Base-by-base conservation (phyloP, 2,113 vertebrate species). In the Amblyornis subalaris region DNA sequence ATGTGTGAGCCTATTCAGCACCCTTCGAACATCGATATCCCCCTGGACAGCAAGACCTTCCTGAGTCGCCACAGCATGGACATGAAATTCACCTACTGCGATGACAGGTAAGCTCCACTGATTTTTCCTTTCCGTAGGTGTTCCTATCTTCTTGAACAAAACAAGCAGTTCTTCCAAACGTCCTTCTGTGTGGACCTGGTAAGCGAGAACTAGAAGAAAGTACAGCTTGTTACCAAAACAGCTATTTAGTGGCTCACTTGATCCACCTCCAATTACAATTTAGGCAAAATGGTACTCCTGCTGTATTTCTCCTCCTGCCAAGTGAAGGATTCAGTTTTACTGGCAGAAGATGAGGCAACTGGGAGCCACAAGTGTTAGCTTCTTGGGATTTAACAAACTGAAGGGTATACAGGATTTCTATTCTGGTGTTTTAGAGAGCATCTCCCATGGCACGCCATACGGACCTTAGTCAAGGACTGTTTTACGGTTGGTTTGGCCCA, bases 11-110 rank as follows among this genome's bases (percentile, higher is more conserved):
- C 99, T 4, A 99, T 99, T 94, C 99, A 99, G 60, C 98, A 99
- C 95, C 99, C 99, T 2, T 99, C 99, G 93, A 99, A 98, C 90
- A 98, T 99, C 6, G 99, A 99, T 96, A 98, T 98, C 45, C 99
- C 99, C 31, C 96, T 99, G 94, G 98, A 98, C 97, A 98, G 98
- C 96, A 98, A 99, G 97, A 99, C 99, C 50, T 99, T 99, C 97
- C 98, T 99, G 93, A 99, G 99, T 95, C 98, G 98, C 93, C 99
- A 99, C 80, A 99, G 98, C 97, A 99, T 99, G 99, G 99, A 99
- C 98, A 99, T 99, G 99, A 99, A 98, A 95, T 99, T 99, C 96
- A 99, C 98, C 31, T 98, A 98, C 96, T 99, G 99, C n/a, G 99
- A 99, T 90, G 98, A 98, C 93, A 99, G 99, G 99, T 99, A 95